Evolutionary conservation across 2,113 vertebrate species (phyloP).

Genomic region (Paramormyrops kingsleyae): DNA sequence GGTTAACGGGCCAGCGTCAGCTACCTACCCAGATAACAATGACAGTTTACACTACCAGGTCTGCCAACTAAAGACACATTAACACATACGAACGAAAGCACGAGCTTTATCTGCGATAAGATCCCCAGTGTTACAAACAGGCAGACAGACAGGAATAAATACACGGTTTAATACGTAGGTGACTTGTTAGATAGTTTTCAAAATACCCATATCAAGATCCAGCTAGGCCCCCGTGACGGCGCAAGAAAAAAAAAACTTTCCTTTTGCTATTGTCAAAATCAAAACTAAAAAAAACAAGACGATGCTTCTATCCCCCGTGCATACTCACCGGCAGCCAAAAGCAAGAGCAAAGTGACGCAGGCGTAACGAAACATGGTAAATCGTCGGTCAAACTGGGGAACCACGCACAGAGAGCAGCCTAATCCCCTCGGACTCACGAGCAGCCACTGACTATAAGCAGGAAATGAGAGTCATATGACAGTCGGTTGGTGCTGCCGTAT

Average conservation of each 20-base stretch:
- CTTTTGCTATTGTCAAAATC: neutral
- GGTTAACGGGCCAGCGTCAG: neutral
- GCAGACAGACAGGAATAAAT: neutral
- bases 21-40: neutral
- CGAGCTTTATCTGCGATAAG: neutral
- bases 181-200: neutral
- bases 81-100: neutral
- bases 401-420: neutral
- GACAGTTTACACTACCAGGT: neutral
- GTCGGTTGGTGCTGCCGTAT: neutral
- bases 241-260: slow-evolving; percentile 10
- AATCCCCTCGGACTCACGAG: neutral
- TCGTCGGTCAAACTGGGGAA: too few relatives aligned
- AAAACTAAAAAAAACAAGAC: neutral
- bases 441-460: slow-evolving; percentile 29
- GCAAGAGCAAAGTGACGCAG: slow-evolving; percentile 34
- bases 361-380: slow-evolving; percentile 42
- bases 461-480: slow-evolving; percentile 61
- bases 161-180: neutral
- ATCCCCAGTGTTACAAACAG: neutral
- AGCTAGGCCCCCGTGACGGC: slow-evolving; percentile 16
- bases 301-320: neutral
- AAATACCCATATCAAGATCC: neutral
- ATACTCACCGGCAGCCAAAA: slow-evolving; percentile 46
- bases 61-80: neutral